phyloP scores from a whole-genome alignment of 2,113 vertebrate species.

The Reinhardtius hippoglossoides region DNA sequence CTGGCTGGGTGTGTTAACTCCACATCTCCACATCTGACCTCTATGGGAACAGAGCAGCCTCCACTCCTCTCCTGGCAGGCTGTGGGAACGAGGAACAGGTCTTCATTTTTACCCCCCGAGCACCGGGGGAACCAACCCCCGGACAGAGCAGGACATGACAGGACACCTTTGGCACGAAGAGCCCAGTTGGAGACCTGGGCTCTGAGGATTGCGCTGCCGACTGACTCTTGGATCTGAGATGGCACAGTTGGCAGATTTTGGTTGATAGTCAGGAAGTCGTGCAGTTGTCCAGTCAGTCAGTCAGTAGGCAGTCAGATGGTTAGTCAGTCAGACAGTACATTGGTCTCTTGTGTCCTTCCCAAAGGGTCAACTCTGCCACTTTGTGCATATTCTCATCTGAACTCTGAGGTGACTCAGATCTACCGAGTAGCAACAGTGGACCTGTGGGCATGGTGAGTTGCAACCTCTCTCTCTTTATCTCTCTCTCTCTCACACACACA shows the following conservation, averaged over 20 bases:
- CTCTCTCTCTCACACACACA: constrained; percentile 8
- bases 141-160: constrained; percentile 48
- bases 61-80: constrained; percentile 50
- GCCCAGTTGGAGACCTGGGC: constrained; percentile 31
- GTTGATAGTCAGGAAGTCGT: constrained; percentile 9
- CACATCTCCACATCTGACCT: constrained; percentile 78
- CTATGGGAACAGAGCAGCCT: constrained; percentile 67
- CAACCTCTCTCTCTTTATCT: constrained; percentile 23
- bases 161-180: constrained; percentile 47
- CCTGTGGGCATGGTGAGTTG: constrained; percentile 74
- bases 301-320: constrained; percentile 50
- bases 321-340: constrained; percentile 36
- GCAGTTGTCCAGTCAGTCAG: constrained; percentile 46
- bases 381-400: constrained; percentile 70
- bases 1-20: constrained; percentile 73
- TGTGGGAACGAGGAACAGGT: constrained; percentile 59
- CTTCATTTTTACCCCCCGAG: constrained; percentile 15
- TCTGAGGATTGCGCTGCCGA: constrained; percentile 50
- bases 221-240: constrained; percentile 58
- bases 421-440: constrained; percentile 35
- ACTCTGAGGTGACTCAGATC: constrained; percentile 67
- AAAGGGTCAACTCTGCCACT: constrained; percentile 57
- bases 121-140: constrained; percentile 34
- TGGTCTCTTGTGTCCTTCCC: constrained; percentile 40
- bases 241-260: constrained; percentile 47